These are phyloP conservation scores for Callospermophilus lateralis DNA, from an alignment of 2,113 vertebrate species.

Conservation along the genomic window DNA sequence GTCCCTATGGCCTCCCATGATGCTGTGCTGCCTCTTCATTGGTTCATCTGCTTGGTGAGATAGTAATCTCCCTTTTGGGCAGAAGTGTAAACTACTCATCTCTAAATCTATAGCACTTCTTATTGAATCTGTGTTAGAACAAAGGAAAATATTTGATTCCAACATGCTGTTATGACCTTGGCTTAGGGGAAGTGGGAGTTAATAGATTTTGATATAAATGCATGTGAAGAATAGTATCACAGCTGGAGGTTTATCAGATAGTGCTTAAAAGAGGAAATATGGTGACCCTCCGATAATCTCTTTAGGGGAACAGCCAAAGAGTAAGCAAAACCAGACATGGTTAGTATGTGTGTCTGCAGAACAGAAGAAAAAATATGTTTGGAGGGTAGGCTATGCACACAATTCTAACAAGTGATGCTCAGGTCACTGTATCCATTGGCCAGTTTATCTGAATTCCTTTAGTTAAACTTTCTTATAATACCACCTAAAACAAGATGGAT, in stretches of 20 bases:
- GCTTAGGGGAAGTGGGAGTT: slow-evolving; percentile 22
- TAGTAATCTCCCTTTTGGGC: background rate
- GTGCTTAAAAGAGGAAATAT: slow-evolving; percentile 46
- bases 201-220: slow-evolving; percentile 38
- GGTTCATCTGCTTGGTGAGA: background rate
- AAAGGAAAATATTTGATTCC: slow-evolving; percentile 44
- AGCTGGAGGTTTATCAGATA: slow-evolving; percentile 35
- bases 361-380: slow-evolving; percentile 18
- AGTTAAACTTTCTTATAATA: slow-evolving; percentile 23
- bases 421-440: background rate
- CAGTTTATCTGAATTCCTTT: slow-evolving; percentile 33
- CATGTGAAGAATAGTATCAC: background rate
- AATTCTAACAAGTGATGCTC: background rate
- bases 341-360: background rate
- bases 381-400: background rate
- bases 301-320: slow-evolving; percentile 39
- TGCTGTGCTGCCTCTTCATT: background rate
- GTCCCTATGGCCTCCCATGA: accelerated
- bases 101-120: background rate
- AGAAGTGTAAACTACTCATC: background rate
- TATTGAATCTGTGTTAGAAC: slow-evolving; percentile 10
- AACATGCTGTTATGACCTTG: background rate
- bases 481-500: slow-evolving; percentile 32
- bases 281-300: slow-evolving; percentile 1
- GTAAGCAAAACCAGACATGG: slow-evolving; percentile 15